phyloP scores from a whole-genome alignment of 2,888 invertebrate species.

The Thera obeliscata region DNA sequence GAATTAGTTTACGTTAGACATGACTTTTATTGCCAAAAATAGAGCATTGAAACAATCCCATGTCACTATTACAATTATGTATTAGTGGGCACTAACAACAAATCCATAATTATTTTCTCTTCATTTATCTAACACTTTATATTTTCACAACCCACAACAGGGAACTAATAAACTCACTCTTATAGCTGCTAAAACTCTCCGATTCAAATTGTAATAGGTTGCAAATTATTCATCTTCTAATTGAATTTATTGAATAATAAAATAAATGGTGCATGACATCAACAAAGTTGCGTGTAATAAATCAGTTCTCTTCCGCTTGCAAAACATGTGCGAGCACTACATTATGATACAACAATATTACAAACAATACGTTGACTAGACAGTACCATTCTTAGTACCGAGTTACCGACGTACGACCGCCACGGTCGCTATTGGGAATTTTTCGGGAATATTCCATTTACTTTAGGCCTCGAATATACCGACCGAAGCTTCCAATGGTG shows the following conservation, averaged over 20 bases:
- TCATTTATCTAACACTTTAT: neutral
- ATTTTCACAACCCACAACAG: conserved; percentile 32
- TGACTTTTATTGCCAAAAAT: conserved; percentile 7
- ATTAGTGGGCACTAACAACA: conserved; percentile 43
- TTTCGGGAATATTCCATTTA: conserved; percentile 49
- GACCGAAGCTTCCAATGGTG: conserved; percentile 61
- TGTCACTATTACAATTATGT: neutral
- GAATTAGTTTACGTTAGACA: conserved; percentile 4
- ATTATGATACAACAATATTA: conserved; percentile 74
- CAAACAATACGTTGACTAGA: conserved; percentile 81
- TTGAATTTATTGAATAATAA: conserved; percentile 13
- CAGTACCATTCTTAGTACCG: conserved; percentile 76
- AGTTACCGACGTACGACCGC: conserved; percentile 61
- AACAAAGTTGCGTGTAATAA: conserved; percentile 43
- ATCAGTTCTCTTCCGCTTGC: conserved; percentile 60
- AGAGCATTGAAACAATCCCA: conserved; percentile 44
- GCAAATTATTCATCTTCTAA: conserved; percentile 11
- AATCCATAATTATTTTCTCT: neutral
- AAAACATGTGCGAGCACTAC: conserved; percentile 65
- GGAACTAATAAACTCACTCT: conserved; percentile 39
- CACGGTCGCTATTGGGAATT: conserved; percentile 64
- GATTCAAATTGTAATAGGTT: conserved; percentile 23
- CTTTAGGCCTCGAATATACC: conserved; percentile 65
- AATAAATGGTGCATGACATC: conserved; percentile 32
- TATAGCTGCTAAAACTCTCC: conserved; percentile 39